Evolutionary conservation across 2,113 vertebrate genomes (phyloP).

Genomic region (Limanda limanda): DNA sequence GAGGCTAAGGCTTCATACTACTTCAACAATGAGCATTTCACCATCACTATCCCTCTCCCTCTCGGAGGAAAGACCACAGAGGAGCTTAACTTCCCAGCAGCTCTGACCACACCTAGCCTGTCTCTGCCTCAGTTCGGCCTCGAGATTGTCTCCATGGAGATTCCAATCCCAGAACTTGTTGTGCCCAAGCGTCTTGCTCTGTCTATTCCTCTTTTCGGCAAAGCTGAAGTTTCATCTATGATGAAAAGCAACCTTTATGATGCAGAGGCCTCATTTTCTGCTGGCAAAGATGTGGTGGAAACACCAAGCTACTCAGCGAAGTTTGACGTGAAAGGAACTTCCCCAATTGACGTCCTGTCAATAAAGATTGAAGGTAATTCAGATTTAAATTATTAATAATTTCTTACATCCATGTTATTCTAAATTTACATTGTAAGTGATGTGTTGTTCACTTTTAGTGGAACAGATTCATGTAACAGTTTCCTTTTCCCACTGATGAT

Average conservation of each 20-base stretch:
- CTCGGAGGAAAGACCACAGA: slow-evolving; percentile 88
- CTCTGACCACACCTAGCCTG: slow-evolving; percentile 82
- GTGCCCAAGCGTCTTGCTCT: slow-evolving; percentile 83
- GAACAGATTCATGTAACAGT: neutral
- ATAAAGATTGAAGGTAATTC: slow-evolving; percentile 87
- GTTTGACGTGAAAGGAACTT: slow-evolving; percentile 83
- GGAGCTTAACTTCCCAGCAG: slow-evolving; percentile 82
- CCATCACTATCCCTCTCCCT: slow-evolving; percentile 86
- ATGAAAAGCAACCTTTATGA: slow-evolving; percentile 92
- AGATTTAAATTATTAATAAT: neutral
- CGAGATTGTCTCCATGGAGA: slow-evolving; percentile 80
- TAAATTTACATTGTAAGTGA: no score
- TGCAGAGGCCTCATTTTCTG: slow-evolving; percentile 83
- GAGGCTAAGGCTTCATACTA: slow-evolving; percentile 84
- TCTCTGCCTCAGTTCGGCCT: slow-evolving; percentile 83
- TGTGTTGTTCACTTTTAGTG: neutral
- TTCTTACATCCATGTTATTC: no score
- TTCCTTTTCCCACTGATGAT: no score
- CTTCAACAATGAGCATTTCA: slow-evolving; percentile 84
- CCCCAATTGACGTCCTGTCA: slow-evolving; percentile 86
- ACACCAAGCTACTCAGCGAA: slow-evolving; percentile 76
- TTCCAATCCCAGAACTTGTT: slow-evolving; percentile 84
- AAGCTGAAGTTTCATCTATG: slow-evolving; percentile 84
- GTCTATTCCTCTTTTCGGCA: slow-evolving; percentile 85
- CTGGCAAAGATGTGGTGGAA: slow-evolving; percentile 82